phyloP scores from a whole-genome alignment of 2,888 invertebrate species.

The Caenorhabditis wallacei region DNA sequence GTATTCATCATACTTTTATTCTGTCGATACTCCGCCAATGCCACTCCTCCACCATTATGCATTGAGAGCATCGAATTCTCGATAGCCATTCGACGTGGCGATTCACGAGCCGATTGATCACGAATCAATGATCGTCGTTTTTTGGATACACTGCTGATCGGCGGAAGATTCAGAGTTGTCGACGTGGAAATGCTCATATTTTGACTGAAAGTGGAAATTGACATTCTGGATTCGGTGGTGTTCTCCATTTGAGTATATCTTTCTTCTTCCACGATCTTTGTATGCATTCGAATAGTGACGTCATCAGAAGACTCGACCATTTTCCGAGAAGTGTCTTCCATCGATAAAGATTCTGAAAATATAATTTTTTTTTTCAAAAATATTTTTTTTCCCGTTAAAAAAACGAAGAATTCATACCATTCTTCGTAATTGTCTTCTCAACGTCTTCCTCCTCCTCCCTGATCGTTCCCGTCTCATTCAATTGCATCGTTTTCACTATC shows the following conservation, averaged over 20 bases:
- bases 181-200: neutral
- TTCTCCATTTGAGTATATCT: neutral
- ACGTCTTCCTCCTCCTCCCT: neutral
- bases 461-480: neutral
- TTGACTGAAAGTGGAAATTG: neutral
- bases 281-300: neutral
- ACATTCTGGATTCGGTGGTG: neutral
- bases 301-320: neutral
- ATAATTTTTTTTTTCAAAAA: too few relatives aligned
- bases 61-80: slow-evolving; percentile 36
- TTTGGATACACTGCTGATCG: neutral
- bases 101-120: slow-evolving; percentile 18
- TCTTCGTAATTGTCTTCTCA: neutral
- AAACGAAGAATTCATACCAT: neutral
- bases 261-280: too few relatives aligned
- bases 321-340: too few relatives aligned
- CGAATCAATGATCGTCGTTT: slow-evolving; percentile 34
- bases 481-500: slow-evolving; percentile 1
- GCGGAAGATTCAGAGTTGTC: neutral
- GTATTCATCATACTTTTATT: slow-evolving; percentile 11
- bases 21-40: slow-evolving; percentile 21
- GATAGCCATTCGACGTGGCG: slow-evolving; percentile 34
- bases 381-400: too few relatives aligned
- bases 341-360: too few relatives aligned
- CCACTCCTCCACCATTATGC: neutral